Conservation (phyloP, 2,113 vertebrate species). For the Menura novaehollandiae region DNA sequence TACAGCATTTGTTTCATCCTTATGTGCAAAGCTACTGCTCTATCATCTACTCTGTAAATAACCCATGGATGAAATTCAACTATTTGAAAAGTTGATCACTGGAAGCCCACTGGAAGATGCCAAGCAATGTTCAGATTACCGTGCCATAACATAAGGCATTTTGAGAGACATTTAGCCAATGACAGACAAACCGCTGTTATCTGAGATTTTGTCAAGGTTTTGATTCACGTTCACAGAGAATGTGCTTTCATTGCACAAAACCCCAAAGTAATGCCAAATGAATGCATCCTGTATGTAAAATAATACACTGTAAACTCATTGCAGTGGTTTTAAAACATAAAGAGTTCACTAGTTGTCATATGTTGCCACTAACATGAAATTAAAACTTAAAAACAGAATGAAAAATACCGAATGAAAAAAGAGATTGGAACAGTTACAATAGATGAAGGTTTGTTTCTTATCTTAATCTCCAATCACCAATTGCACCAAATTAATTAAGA, state of each 20-base stretch:
- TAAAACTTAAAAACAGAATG: background rate
- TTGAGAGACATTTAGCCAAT: background rate
- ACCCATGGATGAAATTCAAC: background rate
- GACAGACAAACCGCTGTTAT: background rate
- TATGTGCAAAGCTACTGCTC: background rate
- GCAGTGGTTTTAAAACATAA: background rate
- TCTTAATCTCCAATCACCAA: background rate
- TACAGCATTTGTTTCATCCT: background rate
- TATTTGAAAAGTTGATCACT: background rate
- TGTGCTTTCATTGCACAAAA: background rate
- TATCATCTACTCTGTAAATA: background rate
- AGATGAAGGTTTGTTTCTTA: background rate
- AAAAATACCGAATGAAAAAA: background rate
- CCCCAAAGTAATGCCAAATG: background rate
- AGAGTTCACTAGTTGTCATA: background rate
- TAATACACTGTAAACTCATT: background rate
- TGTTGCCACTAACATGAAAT: background rate
- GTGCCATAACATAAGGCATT: background rate
- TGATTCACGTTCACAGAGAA: background rate
- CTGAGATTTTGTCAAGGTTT: background rate
- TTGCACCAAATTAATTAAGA: background rate
- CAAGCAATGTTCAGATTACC: background rate
- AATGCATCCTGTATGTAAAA: background rate
- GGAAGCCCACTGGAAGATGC: background rate
- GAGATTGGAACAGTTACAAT: background rate